Percentiles rank a stretch among this genome's conserved stretches.
Evolutionary conservation across 2,888 invertebrate species (phyloP).

Genomic region (Drosophila ustulata): DNA sequence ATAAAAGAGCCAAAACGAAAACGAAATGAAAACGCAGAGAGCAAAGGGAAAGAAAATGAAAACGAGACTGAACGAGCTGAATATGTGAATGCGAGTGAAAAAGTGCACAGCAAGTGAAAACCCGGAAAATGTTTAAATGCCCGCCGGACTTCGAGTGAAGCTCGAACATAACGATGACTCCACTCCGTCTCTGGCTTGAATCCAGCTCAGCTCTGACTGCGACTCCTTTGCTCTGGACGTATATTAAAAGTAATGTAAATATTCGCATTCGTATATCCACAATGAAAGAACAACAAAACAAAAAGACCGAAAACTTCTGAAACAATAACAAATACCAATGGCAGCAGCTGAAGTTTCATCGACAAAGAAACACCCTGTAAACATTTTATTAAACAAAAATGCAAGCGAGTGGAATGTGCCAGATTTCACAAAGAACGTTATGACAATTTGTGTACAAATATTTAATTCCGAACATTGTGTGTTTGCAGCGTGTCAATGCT

Average conservation of each 20-base stretch:
- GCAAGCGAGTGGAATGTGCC: too few relatives aligned
- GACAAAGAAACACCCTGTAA: neutral
- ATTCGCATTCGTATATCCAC: constrained; percentile 40
- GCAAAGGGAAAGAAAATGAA: neutral
- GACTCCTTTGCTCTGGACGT: constrained; percentile 38
- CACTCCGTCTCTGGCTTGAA: constrained; percentile 5
- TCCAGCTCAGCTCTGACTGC: neutral
- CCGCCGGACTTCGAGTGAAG: constrained; percentile 34
- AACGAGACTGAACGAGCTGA: neutral
- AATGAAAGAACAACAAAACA: constrained; percentile 47
- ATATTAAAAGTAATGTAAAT: constrained; percentile 56
- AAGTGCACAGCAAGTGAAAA: constrained; percentile 59
- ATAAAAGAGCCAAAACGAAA: constrained; percentile 44
- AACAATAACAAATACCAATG: constrained; percentile 6
- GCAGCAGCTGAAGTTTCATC: neutral
- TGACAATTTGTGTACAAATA: neutral
- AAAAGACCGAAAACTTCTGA: constrained; percentile 16
- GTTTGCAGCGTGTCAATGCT: neutral
- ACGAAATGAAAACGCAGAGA: neutral
- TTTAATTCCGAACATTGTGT: neutral
- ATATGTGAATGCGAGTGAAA: constrained; percentile 11
- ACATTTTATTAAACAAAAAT: neutral
- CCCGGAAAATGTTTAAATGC: constrained; percentile 49
- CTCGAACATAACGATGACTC: constrained; percentile 1
- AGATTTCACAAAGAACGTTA: neutral